These are phyloP conservation scores for Pseudochaenichthys georgianus DNA, from an alignment of 2,797 vertebrate species.

Conservation along the genomic window DNA sequence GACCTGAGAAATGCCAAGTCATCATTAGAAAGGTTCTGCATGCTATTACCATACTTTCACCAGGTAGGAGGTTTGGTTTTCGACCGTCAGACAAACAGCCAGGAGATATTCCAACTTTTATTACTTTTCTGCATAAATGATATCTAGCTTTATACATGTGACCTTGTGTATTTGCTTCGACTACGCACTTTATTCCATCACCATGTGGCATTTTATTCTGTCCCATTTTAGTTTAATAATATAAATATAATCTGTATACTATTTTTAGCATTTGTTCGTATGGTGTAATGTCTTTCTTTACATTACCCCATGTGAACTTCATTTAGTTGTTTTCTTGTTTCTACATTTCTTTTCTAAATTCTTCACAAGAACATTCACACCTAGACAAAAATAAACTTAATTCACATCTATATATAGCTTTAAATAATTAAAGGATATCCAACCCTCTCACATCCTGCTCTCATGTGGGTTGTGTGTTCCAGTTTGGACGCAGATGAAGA, in stretches of 20 bases:
- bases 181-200: neutral
- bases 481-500: neutral
- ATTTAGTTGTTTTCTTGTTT: neutral
- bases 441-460: constrained; percentile 15
- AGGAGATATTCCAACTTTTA: too few species aligned
- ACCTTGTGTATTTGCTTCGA: neutral
- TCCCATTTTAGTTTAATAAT: neutral
- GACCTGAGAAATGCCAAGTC: neutral
- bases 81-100: neutral
- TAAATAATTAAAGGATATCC: constrained; percentile 2
- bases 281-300: neutral
- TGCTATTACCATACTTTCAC: neutral
- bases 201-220: neutral
- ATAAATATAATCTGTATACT: neutral
- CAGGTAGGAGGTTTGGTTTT: neutral
- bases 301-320: neutral
- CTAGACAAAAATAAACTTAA: neutral
- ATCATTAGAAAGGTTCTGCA: neutral
- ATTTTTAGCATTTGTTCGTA: neutral
- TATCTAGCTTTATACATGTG: neutral
- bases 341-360: neutral
- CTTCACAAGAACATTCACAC: neutral
- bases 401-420: constrained; percentile 14
- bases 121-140: neutral
- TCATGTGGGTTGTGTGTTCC: neutral